Percentiles rank a stretch among this genome's conserved stretches.
Conservation (phyloP, 2,113 vertebrate genomes). For the Rynchops niger region DNA sequence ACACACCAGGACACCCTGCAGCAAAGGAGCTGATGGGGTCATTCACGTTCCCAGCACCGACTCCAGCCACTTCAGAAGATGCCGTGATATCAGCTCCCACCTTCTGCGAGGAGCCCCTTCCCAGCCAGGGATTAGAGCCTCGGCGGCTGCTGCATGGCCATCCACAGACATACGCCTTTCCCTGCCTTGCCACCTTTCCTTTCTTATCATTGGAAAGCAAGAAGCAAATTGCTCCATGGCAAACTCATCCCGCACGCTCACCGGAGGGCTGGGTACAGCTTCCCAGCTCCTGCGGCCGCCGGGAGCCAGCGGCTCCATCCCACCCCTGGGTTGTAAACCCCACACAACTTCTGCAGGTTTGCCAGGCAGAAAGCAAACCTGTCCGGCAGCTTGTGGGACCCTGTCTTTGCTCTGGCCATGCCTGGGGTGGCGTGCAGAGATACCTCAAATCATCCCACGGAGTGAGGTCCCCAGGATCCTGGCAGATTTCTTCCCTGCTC, state of each 20-base stretch:
- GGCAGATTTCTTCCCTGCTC: background rate
- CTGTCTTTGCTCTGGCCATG: background rate
- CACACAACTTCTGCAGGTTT: accelerated
- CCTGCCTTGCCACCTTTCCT: background rate
- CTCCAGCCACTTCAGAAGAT: background rate
- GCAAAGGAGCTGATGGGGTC: background rate
- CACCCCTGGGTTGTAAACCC: background rate
- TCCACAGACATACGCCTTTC: accelerated
- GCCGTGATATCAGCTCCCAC: background rate
- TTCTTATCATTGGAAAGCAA: background rate
- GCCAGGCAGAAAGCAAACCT: background rate
- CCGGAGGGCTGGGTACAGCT: background rate
- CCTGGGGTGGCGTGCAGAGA: background rate
- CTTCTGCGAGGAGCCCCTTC: background rate
- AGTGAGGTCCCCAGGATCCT: background rate
- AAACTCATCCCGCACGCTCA: background rate
- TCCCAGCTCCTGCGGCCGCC: accelerated
- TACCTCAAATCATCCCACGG: background rate
- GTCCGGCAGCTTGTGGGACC: no score
- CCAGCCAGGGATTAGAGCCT: background rate
- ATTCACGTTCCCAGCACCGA: background rate
- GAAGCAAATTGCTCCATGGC: background rate
- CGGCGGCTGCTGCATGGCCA: accelerated
- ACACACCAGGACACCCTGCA: background rate
- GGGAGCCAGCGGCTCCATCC: background rate